Evolutionary conservation across 2,888 invertebrate genomes (phyloP).

Genomic region (Hermaeophaga mercurialis): DNA sequence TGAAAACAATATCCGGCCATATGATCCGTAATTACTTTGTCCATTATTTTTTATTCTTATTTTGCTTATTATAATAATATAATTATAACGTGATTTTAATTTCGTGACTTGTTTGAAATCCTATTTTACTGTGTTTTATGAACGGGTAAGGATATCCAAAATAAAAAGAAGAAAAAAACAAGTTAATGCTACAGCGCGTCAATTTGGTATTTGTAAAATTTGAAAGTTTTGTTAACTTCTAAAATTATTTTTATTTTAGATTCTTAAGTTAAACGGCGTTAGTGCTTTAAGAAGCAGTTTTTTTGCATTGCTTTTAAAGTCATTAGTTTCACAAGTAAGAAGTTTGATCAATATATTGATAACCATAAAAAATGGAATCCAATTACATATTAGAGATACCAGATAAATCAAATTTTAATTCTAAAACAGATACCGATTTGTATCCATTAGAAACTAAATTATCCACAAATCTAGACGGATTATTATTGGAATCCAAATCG

Average conservation of each 20-base stretch:
- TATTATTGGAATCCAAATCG: background rate
- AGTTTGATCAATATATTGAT: slow-evolving; percentile 35
- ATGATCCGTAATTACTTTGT: too few species aligned
- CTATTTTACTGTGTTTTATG: too few species aligned
- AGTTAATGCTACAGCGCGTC: background rate
- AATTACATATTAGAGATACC: background rate
- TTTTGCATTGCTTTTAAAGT: too few species aligned
- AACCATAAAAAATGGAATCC: slow-evolving; percentile 28
- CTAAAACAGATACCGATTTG: slow-evolving; percentile 5
- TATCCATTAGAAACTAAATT: slow-evolving; percentile 10
- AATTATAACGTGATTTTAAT: too few species aligned
- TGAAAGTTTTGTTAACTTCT: slow-evolving; percentile 8
- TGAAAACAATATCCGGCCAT: too few species aligned
- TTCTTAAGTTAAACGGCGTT: background rate
- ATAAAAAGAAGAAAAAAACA: background rate
- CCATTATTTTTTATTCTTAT: too few species aligned
- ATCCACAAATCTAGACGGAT: slow-evolving; percentile 1
- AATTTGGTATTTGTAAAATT: slow-evolving; percentile 14
- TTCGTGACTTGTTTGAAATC: too few species aligned
- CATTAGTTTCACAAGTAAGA: too few species aligned
- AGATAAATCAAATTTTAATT: slow-evolving; percentile 2
- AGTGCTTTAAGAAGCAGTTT: background rate
- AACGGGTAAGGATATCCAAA: too few species aligned
- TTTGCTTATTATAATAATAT: too few species aligned
- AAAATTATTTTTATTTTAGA: background rate